Evolutionary conservation across 2,888 invertebrate species (phyloP), one percentile per base, ranked within the genome.

Genomic region (Philhelius pedissequus): DNA sequence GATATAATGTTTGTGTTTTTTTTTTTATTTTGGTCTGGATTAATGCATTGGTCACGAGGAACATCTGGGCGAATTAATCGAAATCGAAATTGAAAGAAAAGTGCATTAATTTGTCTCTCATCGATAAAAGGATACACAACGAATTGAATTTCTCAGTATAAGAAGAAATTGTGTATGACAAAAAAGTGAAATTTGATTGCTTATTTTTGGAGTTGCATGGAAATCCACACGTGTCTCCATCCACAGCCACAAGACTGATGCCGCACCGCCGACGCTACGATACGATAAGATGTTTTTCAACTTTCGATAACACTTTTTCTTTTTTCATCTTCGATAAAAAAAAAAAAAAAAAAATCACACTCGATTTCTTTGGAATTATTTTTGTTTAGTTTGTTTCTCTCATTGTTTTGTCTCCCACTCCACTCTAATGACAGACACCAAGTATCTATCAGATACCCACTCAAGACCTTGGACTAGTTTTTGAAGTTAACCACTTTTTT

Each of bases 401-500:
- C 11, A 11, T 27, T 38, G 15, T 60, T 58, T 58, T 2, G 7
- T 54, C 43, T 40, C 20, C 48, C 45, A 40, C 73, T 52, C 35
- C 15, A 11, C n/a, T n/a, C n/a, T 58, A 38, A 27, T 70, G 60
- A 71, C 58, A 60, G 60, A 71, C 58, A 60, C 20, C 11, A 75
- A 58, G 48, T 60, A 35, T 45, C 64, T 48, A 48, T 62, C 30
- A 18, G 7, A 15, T 18, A 30, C 1, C 11, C 45, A 5, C 6
- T 20, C 20, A 38, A 64, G 83, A 83, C 83, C 83, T 83, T 83
- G 83, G 74, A 64, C 83, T 79, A 83, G 83, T 83, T 83, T 79
- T 62, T 68, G 56, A 82, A 76, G 71, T 77, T 60, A 58, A 48
- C 13, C 15, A 32, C 32, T 62, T 43, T 18, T 35, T 40, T 27